Evolutionary conservation across 2,113 vertebrate species (phyloP), one percentile per base, ranked within the genome.

Genomic region (Mastomys natalensis): DNA sequence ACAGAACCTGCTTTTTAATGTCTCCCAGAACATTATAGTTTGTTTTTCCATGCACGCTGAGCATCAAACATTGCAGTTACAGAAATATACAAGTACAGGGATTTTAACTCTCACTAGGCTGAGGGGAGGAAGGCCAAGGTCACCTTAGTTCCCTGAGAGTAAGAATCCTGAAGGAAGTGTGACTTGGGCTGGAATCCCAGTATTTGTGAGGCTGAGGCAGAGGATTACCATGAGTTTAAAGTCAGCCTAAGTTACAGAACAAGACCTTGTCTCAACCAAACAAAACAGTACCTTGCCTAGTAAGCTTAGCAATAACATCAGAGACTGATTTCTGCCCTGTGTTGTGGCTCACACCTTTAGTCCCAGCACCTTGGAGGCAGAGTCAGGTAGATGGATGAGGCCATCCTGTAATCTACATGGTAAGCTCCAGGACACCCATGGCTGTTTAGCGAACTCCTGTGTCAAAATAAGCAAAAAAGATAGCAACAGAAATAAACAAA

Each of bases 21-120:
- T 76, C 40, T 78, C 16, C n/a, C 43, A 89, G 78, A 90, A 91
- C 73, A 26, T 5, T 84, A 31, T 34, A 76, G n/a, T 94, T 88
- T 55, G 77, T 64, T 82, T 92, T 96, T 81, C 87, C 66, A 97
- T 34, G 29, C 29, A 76, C 64, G 37, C 70, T 60, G 70, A 91
- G 68, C 90, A 72, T 51, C 78, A 87, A 34, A 87, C 26, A 74
- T 29, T 73, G 40, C n/a, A 85, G 48, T 90, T 78, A 94, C 0
- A 94, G 53, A 76, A 87, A 64, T 58, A 16, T 0, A 0, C 4
- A 58, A 62, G 34, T 31, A 53, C 17, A 92, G 60, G 34, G 12
- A 78, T 93, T 53, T 45, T 58, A 55, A 37, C 24, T n/a, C 2
- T 76, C 48, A 48, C 73, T 68, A 31, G 64, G 91, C 22, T 26